A percentile compares a stretch with the other conserved stretches of the same genome.
Evolutionary conservation across 2,888 invertebrate genomes (phyloP).

Genomic region (Trachelus troglodyta): DNA sequence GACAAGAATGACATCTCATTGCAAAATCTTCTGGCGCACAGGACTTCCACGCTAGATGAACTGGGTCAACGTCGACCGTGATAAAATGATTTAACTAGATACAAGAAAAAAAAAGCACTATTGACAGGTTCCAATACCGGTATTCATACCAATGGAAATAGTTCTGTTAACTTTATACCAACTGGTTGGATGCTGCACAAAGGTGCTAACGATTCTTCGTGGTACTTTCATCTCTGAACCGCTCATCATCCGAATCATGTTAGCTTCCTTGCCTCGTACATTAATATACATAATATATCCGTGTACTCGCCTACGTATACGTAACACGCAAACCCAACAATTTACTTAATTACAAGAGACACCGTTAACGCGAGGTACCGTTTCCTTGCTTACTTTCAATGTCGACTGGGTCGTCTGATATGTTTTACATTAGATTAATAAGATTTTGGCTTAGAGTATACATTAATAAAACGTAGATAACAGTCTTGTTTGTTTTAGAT

Average conservation of each 20-base stretch:
- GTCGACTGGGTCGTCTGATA: slow-evolving; percentile 21
- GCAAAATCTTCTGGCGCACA: slow-evolving; percentile 19
- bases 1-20: slow-evolving; percentile 17
- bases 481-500: not conserved
- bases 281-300: not conserved
- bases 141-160: not conserved
- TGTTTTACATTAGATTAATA: not conserved
- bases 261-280: not conserved
- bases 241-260: not conserved
- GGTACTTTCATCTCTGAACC: not conserved
- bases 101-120: not conserved
- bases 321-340: slow-evolving; percentile 15
- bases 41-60: not conserved
- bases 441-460: not conserved
- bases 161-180: not conserved
- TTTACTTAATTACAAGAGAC: slow-evolving; percentile 45
- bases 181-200: not conserved
- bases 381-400: slow-evolving; percentile 39
- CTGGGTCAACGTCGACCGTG: not conserved
- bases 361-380: slow-evolving; percentile 47
- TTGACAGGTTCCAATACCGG: not conserved
- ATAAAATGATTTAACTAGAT: not conserved
- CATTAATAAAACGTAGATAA: not conserved
- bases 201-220: not conserved
- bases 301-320: not conserved